Evolutionary conservation across 2,113 vertebrate species (phyloP).

Genomic region (Scopus umbretta): DNA sequence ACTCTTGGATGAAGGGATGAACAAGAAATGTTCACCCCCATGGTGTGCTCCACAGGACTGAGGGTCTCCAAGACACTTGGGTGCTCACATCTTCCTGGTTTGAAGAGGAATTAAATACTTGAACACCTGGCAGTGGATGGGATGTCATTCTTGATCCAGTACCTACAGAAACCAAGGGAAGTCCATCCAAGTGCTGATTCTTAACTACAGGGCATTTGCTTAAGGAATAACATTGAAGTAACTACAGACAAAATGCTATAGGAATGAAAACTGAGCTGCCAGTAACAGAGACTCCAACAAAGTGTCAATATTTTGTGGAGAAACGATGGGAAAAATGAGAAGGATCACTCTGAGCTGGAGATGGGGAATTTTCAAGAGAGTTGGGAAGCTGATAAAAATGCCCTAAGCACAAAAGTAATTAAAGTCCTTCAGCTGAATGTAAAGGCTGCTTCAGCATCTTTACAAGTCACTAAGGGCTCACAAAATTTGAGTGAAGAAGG

Average conservation of each 20-base stretch:
- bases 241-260: not conserved
- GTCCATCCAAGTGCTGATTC: not conserved
- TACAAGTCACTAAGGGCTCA: not conserved
- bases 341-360: not conserved
- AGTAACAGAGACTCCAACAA: not conserved
- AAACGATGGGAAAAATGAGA: constrained; percentile 5
- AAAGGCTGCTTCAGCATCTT: not conserved
- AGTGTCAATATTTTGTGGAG: not conserved
- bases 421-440: not conserved
- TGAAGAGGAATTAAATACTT: not conserved
- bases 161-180: not conserved
- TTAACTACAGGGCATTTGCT: not conserved
- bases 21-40: rapidly evolving
- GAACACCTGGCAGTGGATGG: not conserved
- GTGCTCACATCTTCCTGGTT: rapidly evolving
- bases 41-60: not conserved
- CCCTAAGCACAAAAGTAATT: not conserved
- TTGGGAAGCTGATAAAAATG: constrained; percentile 24
- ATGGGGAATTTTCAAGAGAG: not conserved
- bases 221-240: constrained; percentile 10
- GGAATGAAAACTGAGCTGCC: not conserved
- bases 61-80: not conserved
- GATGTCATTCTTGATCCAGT: not conserved
- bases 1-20: not conserved
- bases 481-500: not conserved